Evolutionary conservation across 2,113 vertebrate species (phyloP).

Genomic region (Barbus barbus): DNA sequence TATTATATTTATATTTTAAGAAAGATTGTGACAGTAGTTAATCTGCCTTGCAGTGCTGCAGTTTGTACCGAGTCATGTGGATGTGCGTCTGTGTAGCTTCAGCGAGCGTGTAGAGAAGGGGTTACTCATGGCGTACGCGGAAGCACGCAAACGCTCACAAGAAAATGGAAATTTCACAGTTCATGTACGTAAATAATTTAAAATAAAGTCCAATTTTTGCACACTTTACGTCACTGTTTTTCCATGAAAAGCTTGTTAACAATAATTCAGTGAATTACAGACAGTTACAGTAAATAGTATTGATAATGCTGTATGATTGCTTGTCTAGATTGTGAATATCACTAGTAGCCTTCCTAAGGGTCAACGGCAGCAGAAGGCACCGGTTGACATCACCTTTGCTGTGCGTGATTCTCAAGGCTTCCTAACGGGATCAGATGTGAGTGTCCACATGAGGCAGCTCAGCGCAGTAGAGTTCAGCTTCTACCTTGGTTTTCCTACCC

Average conservation of each 20-base stretch:
- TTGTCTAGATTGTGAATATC: conserved; percentile 87
- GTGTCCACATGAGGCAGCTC: no score
- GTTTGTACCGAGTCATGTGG: conserved; percentile 88
- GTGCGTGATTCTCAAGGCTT: conserved; percentile 67
- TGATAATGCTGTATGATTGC: not conserved
- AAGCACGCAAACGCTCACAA: conserved; percentile 77
- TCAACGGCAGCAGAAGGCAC: conserved; percentile 72
- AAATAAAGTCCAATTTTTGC: not conserved
- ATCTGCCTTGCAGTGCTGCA: conserved; percentile 82
- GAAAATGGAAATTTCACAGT: conserved; percentile 80
- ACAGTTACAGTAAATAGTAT: no score
- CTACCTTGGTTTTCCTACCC: conserved; percentile 89
- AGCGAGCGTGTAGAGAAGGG: conserved; percentile 87
- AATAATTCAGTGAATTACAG: no score
- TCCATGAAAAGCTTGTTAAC: not conserved
- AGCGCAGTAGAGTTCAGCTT: conserved; percentile 87
- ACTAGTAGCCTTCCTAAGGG: conserved; percentile 67
- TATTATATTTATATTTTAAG: not conserved
- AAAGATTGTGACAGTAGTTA: not conserved
- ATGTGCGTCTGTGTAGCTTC: conserved; percentile 89
- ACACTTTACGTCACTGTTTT: not conserved
- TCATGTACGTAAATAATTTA: conserved; percentile 76
- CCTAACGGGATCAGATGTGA: no score
- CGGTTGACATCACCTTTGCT: conserved; percentile 85
- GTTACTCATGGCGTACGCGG: conserved; percentile 80